Conservation (phyloP, 1,140 invertebrate genomes). For the Steinernema feltiae region DNA sequence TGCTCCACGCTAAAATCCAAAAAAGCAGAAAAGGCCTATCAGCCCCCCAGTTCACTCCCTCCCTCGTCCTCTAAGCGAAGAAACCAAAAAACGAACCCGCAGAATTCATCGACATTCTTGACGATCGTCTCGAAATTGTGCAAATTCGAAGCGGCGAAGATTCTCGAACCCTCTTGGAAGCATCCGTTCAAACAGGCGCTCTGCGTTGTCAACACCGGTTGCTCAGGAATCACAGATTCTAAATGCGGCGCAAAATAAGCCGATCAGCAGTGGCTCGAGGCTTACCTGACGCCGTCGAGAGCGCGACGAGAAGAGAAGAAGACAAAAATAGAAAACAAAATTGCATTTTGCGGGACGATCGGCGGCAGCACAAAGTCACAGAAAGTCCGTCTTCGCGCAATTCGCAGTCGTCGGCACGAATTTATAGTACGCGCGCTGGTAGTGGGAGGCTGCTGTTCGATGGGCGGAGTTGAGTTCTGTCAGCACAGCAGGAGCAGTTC, state of each 20-base stretch:
- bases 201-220: background rate
- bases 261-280: background rate
- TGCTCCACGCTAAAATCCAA: background rate
- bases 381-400: no score
- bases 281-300: background rate
- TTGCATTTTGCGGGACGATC: background rate
- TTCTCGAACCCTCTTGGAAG: background rate
- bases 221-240: constrained; percentile 3
- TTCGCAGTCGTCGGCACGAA: no score
- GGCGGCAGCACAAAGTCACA: no score
- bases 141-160: constrained; percentile 3
- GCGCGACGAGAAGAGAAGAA: background rate
- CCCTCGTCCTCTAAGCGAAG: background rate
- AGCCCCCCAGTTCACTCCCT: no score
- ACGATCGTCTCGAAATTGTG: background rate
- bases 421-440: no score
- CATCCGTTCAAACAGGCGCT: constrained; percentile 1
- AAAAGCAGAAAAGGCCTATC: no score
- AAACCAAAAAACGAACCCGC: background rate
- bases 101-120: constrained; percentile 4
- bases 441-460: no score
- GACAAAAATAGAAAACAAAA: background rate
- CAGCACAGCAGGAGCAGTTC: no score
- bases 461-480: no score
- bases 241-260: background rate